Base-by-base conservation (phyloP, 1,140 invertebrate genomes). In the Odontomachus brunneus region DNA sequence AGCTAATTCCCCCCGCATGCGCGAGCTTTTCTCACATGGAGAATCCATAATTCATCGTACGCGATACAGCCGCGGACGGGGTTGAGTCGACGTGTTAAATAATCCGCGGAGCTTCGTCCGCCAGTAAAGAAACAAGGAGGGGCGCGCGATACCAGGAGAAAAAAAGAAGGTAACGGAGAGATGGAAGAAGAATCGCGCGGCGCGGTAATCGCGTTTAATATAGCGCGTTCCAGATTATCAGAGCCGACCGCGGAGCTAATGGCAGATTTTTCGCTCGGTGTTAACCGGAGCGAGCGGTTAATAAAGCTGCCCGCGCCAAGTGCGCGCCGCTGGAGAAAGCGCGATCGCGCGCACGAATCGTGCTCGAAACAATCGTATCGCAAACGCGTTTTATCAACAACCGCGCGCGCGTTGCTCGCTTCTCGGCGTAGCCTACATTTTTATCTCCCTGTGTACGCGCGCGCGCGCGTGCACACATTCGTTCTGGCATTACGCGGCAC, bases 351-450 rank as follows among this genome's bases (percentile, higher is more conserved):
- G 51, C 29, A 5, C 49, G 60, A 76, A 66, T 76, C 62, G 29
- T 49, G 14, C 51, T 71, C 75, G 75, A 80, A 80, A 80, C 75
- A 80, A 80, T 80, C 65, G 65, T 80, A 80, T 80, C 75, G 53
- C 65, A 71, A 80, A 80, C 75, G 57, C 65, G 75, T 80, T 80
- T 80, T 80, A 80, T 80, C 65, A 80, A 80, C 51, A 38, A 26
- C 62, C 38, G n/a, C 49, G 49, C 59, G 12, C 38, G 19, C 72
- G 59, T 60, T 38, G 33, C 14, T 55, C 62, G 5, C 51, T 9
- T 29, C 15, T 17, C 51, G 51, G 29, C 53, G 51, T 57, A 80
- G 51, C 75, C 75, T 69, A 71, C 24, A 80, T 80, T 80, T 80
- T 80, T 80, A 80, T 80, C 75, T 51, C 19, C 22, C n/a, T n/a